Evolutionary conservation across 2,113 vertebrate genomes (phyloP), one percentile per base, ranked within the genome.

Genomic region (Thalassarche chlororhynchos): DNA sequence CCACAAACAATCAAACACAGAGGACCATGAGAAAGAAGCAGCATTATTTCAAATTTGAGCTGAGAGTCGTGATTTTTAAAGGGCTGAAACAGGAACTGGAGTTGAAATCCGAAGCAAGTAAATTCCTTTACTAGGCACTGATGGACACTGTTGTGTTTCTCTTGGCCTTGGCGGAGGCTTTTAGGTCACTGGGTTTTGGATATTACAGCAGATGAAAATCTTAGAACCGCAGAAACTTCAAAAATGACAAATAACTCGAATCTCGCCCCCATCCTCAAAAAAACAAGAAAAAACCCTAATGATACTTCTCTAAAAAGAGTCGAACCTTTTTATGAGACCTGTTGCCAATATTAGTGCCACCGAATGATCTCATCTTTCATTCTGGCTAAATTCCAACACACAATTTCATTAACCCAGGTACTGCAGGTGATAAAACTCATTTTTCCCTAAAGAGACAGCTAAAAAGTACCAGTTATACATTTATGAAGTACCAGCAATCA

Each of bases 391-490:
- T 98, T 99, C 98, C 98, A 99, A 98, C 98, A 98, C 97, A 98
- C 98, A 98, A 98, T 99, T 99, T 99, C 98, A 99, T 99, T 98
- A 99, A 99, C 98, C 98, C 98, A 98, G 98, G 98, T 99, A 98
- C 98, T 89, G 98, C 98, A 99, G 98, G 98, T 99, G 98, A 99
- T 99, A 99, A 99, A 99, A 99, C 98, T 98, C 98, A 99, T 98
- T 99, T 99, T 98, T 98, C 98, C 98, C 98, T 98, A 98, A 98
- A 99, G 98, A 98, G 98, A 98, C 98, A 98, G 98, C 98, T 99
- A 99, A 99, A 99, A 99, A 98, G 98, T 99, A 99, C 98, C 98
- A 99, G 98, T 98, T 99, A 98, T 98, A 99, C 98, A 98, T 98
- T 99, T 99, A 98, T 98, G 98, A 99, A 99, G 98, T 99, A 98